Percentiles rank a stretch among this genome's conserved stretches.
These are phyloP conservation scores for Tachysurus fulvidraco DNA, from an alignment of 2,113 vertebrate genomes.

Conservation along the genomic window DNA sequence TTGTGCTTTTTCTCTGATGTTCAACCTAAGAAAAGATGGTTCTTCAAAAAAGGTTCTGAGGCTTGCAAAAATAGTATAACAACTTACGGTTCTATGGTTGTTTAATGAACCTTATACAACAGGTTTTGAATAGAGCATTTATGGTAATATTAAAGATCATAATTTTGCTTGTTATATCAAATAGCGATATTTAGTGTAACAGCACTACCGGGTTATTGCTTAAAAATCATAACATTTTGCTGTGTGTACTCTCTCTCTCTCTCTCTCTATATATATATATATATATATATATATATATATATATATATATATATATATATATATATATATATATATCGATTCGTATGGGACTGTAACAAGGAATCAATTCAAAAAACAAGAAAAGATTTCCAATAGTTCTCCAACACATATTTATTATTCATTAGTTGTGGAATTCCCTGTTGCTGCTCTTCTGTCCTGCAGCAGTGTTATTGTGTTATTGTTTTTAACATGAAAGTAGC, in stretches of 20 bases:
- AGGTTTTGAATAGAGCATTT: neutral
- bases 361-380: neutral
- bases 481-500: neutral
- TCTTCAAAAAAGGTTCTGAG: neutral
- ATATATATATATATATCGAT: neutral
- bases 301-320: too few species aligned
- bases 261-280: too few species aligned
- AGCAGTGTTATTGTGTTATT: neutral
- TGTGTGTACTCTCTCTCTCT: neutral
- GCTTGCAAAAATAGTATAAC: neutral
- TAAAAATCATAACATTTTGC: neutral
- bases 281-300: too few species aligned
- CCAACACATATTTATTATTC: neutral
- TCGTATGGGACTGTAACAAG: neutral
- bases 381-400: neutral
- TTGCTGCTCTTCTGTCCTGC: neutral
- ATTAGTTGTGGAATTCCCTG: neutral
- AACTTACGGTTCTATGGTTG: neutral
- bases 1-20: constrained; percentile 20
- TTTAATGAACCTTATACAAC: neutral
- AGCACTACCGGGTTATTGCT: neutral
- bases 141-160: neutral
- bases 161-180: neutral
- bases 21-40: neutral
- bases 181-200: neutral